phyloP scores from a whole-genome alignment of 1,140 invertebrate genomes.

The Anadara kagoshimensis region DNA sequence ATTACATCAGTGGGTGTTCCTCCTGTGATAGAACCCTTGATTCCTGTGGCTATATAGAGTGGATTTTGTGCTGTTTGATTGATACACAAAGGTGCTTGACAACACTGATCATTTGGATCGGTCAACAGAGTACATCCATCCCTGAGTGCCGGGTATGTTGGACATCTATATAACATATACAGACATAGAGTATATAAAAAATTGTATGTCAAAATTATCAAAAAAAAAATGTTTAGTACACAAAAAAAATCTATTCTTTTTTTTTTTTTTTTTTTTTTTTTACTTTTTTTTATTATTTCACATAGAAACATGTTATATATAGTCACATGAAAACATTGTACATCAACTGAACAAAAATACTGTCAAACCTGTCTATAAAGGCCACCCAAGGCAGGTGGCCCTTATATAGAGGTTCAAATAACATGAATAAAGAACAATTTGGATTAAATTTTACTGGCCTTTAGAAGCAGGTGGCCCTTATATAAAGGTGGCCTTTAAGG shows the following conservation, averaged over 20 bases:
- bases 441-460: too few species aligned
- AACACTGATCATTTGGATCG: conserved; percentile 55
- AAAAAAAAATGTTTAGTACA: too few species aligned
- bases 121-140: conserved; percentile 38
- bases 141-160: conserved; percentile 38
- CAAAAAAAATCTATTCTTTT: background rate
- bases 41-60: conserved; percentile 43
- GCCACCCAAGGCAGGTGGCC: too few species aligned
- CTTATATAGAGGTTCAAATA: too few species aligned
- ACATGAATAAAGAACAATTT: too few species aligned
- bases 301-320: background rate
- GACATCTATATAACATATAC: conserved; percentile 38
- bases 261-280: background rate
- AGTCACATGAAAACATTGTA: background rate
- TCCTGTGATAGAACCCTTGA: conserved; percentile 37
- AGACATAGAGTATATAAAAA: background rate
- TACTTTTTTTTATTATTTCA: background rate
- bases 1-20: background rate
- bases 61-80: conserved; percentile 36
- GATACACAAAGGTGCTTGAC: conserved; percentile 46
- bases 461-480: too few species aligned
- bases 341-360: background rate
- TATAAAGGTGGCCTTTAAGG: too few species aligned
- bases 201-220: too few species aligned
- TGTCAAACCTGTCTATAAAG: too few species aligned